Evolutionary conservation across 2,113 vertebrate genomes (phyloP).

Genomic region (Burhinus oedicnemus): DNA sequence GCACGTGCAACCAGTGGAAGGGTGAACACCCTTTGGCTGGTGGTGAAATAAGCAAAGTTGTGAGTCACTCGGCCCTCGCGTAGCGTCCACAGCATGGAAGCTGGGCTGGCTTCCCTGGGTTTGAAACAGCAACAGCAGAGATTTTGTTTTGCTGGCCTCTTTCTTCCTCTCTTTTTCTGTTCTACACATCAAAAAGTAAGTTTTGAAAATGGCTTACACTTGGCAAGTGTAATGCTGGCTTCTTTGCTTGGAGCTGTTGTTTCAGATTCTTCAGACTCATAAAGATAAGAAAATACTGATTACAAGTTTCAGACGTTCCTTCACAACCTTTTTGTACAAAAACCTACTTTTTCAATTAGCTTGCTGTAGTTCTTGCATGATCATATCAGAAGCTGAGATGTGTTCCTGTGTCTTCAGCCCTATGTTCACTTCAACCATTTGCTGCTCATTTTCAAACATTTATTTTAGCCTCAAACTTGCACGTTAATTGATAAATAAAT

Average conservation of each 20-base stretch:
- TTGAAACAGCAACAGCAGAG: neutral
- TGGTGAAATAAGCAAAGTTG: neutral
- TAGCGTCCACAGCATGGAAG: neutral
- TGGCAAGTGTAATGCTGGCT: neutral
- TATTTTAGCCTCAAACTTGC: neutral
- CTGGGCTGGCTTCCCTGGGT: neutral
- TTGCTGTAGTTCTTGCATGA: neutral
- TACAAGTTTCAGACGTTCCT: neutral
- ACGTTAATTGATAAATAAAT: neutral
- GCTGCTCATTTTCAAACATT: neutral
- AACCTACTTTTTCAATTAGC: neutral
- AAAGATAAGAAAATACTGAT: neutral
- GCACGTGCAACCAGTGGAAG: neutral
- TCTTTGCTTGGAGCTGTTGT: neutral
- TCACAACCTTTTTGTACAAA: neutral
- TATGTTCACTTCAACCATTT: neutral
- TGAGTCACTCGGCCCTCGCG: rapidly evolving
- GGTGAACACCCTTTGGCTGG: neutral
- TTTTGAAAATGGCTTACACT: neutral
- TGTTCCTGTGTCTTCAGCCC: neutral
- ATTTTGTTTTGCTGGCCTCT: neutral
- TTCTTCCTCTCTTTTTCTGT: neutral
- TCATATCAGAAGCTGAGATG: rapidly evolving
- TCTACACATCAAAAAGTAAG: neutral
- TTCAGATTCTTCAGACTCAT: neutral